phyloP scores from a whole-genome alignment of 2,113 vertebrate genomes.

The Muntiacus reevesi region DNA sequence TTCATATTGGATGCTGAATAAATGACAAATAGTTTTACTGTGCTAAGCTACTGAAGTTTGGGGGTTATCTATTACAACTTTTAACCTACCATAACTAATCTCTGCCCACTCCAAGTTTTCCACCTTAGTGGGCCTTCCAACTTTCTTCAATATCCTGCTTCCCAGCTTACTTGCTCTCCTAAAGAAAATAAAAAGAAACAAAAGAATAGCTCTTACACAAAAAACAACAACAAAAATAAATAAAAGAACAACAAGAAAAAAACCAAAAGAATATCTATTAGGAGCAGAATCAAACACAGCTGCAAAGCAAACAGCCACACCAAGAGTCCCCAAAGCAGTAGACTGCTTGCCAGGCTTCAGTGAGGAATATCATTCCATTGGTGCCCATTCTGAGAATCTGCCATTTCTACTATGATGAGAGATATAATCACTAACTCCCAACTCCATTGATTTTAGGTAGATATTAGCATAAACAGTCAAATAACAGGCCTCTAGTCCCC shows the following conservation, averaged over 20 bases:
- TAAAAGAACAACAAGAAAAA: background rate
- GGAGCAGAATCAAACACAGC: conserved; percentile 42
- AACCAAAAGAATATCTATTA: background rate
- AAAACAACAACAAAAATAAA: background rate
- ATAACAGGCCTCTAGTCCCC: background rate
- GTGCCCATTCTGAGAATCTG: background rate
- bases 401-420: background rate
- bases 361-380: background rate
- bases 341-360: background rate
- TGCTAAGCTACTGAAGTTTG: background rate
- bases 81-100: background rate
- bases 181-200: conserved; percentile 40
- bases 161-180: conserved; percentile 27
- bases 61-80: background rate
- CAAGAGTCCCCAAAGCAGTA: background rate
- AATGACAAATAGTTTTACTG: background rate
- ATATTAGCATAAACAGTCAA: conserved; percentile 13
- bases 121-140: background rate
- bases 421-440: background rate
- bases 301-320: conserved; percentile 9
- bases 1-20: background rate
- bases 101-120: background rate
- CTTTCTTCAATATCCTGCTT: conserved; percentile 36
- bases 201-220: background rate
- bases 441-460: conserved; percentile 20